Percentiles rank a stretch among this genome's conserved stretches.
These are phyloP conservation scores for Bombus pyrosoma DNA, from an alignment of 1,140 invertebrate genomes.

Conservation along the genomic window DNA sequence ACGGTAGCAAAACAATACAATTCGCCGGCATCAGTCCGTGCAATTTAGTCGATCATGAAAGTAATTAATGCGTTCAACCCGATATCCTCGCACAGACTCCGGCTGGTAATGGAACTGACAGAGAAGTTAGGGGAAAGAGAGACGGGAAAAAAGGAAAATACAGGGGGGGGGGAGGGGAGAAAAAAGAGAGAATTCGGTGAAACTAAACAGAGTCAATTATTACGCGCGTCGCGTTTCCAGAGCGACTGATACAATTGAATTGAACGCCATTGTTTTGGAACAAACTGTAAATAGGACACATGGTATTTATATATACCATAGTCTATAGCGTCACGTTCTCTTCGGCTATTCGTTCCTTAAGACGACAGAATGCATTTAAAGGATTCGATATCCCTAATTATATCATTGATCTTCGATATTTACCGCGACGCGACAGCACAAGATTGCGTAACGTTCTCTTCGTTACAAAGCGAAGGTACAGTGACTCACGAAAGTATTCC, in stretches of 20 bases:
- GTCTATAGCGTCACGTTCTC: not conserved
- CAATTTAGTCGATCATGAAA: conserved; percentile 46
- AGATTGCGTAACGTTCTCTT: conserved; percentile 46
- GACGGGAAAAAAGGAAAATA: not conserved
- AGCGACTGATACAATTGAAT: conserved; percentile 34
- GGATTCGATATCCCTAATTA: conserved; percentile 50
- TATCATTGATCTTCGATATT: conserved; percentile 54
- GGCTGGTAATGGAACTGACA: conserved; percentile 9
- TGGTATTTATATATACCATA: conserved; percentile 17
- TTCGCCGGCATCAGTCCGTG: not conserved
- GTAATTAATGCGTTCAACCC: conserved; percentile 37
- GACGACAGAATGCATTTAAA: conserved; percentile 3
- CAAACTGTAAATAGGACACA: conserved; percentile 47
- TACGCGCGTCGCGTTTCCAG: not conserved
- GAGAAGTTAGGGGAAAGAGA: no score
- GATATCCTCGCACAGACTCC: not conserved
- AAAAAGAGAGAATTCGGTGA: conserved; percentile 1
- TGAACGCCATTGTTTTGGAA: conserved; percentile 42
- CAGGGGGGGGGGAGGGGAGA: not conserved
- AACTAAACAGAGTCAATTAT: conserved; percentile 33
- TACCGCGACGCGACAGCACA: conserved; percentile 17
- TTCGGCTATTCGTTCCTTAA: not conserved
- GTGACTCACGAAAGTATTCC: no score
- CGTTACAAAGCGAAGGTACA: conserved; percentile 19
- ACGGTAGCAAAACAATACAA: conserved; percentile 3